Percentiles rank a stretch among this genome's conserved stretches.
Evolutionary conservation across 2,113 vertebrate genomes (phyloP).

Genomic region (Cephalopterus ornatus): DNA sequence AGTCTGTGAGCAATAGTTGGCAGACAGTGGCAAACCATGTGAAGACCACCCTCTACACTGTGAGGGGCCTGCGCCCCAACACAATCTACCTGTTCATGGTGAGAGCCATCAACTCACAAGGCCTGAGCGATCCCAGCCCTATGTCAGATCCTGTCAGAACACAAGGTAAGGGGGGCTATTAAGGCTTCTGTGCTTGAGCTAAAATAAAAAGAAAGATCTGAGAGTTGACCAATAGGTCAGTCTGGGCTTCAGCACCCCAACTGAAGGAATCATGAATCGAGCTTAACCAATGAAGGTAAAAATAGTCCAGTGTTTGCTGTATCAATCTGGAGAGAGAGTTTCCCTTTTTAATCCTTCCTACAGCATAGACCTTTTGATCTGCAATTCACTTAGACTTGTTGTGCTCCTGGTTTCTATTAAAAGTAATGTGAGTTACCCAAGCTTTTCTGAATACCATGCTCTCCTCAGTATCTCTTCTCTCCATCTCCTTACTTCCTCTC

Average conservation of each 20-base stretch:
- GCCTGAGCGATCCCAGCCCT: conserved; percentile 95
- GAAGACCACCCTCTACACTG: conserved; percentile 88
- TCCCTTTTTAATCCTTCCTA: background rate
- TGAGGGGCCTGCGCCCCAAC: conserved; percentile 91
- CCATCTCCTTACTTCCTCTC: background rate
- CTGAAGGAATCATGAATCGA: background rate
- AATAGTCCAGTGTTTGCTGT: background rate
- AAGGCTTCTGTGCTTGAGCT: background rate
- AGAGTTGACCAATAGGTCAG: background rate
- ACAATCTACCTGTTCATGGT: conserved; percentile 99
- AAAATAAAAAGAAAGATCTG: background rate
- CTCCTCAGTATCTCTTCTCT: background rate
- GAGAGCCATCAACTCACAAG: conserved; percentile 91
- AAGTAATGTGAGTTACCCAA: background rate
- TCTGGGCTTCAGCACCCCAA: background rate
- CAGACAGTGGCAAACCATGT: conserved; percentile 96
- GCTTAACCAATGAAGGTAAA: background rate
- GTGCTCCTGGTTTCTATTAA: background rate
- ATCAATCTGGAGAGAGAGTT: background rate
- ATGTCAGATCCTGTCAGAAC: conserved; percentile 97
- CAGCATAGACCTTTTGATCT: background rate
- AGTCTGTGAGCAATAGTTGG: conserved; percentile 99
- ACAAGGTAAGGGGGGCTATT: conserved; percentile 81
- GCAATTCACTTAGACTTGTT: background rate
- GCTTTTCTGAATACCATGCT: background rate